Evolutionary conservation across 1,140 invertebrate genomes (phyloP), one percentile per base, ranked within the genome.

Genomic region (Sipha flava): DNA sequence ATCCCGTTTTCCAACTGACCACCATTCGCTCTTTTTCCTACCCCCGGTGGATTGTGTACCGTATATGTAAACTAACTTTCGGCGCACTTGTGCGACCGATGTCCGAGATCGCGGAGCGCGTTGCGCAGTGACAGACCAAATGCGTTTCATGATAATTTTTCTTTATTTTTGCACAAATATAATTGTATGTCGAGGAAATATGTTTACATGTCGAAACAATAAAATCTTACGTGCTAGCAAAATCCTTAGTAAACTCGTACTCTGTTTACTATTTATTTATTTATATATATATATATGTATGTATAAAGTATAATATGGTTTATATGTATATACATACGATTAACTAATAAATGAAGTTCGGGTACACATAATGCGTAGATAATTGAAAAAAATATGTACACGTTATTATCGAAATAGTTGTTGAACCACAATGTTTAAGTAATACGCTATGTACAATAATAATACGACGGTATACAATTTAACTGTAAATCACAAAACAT

Each of bases 121-220:
- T n/a, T n/a, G n/a, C n/a, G n/a, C n/a, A n/a, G n/a, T n/a, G n/a
- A n/a, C n/a, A n/a, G n/a, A n/a, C n/a, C n/a, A n/a, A n/a, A n/a
- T n/a, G n/a, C n/a, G n/a, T 6, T 21, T 40, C 62, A 40, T 40
- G 62, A 66, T 66, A 66, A 66, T 64, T 40, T n/a, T 31, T 66
- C 62, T 66, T 66, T 66, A 66, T 66, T 66, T 64, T 66, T 40
- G 31, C 62, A 66, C 62, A 66, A 66, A 40, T 66, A 66, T 66
- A 66, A 66, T 66, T 37, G n/a, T n/a, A 66, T 66, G 34, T 23
- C 62, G 40, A 66, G 62, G 62, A 68, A 68, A n/a, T n/a, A 45
- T 45, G 64, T 68, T 68, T 45, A 68, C 64, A 68, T 16, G 23
- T 68, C 14, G 6, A 68, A 68, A 68, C 64, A 45, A 68, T 45